Evolutionary conservation across 2,888 invertebrate genomes (phyloP).

Genomic region (Spatulosminthurus flaviceps): DNA sequence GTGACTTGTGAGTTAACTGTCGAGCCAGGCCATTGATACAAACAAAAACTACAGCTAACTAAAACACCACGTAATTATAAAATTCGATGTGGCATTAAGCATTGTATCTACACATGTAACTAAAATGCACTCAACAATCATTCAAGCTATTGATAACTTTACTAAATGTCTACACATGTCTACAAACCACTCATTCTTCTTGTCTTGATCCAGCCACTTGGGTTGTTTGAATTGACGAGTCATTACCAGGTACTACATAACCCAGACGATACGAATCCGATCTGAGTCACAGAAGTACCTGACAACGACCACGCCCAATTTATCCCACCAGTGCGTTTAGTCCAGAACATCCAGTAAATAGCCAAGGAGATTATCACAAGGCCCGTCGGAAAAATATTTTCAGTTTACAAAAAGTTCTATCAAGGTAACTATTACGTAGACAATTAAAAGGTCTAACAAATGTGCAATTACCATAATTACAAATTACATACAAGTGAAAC

Average conservation of each 20-base stretch:
- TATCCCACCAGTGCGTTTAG: not conserved
- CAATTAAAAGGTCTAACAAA: too few relatives aligned
- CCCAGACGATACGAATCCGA: constrained; percentile 56
- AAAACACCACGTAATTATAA: not conserved
- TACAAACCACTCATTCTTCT: not conserved
- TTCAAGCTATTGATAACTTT: too few relatives aligned
- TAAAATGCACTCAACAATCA: too few relatives aligned
- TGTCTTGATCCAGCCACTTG: not conserved
- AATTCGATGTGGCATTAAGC: not conserved
- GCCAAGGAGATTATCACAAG: constrained; percentile 8
- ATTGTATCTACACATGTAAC: too few relatives aligned
- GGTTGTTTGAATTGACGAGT: not conserved
- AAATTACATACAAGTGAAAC: not conserved
- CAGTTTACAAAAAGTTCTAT: not conserved
- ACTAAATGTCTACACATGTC: too few relatives aligned
- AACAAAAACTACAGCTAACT: constrained; percentile 7
- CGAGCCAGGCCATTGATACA: constrained; percentile 34
- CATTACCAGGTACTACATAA: constrained; percentile 57
- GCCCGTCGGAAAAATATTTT: not conserved
- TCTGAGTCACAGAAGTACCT: constrained; percentile 64
- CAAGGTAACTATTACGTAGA: not conserved
- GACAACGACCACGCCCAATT: constrained; percentile 47
- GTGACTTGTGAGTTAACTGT: constrained; percentile 34
- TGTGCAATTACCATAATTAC: too few relatives aligned
- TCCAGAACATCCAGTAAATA: not conserved